Percentiles rank a stretch among this genome's conserved stretches.
Conservation (phyloP, 2,113 vertebrate species). For the Antigone vipio region DNA sequence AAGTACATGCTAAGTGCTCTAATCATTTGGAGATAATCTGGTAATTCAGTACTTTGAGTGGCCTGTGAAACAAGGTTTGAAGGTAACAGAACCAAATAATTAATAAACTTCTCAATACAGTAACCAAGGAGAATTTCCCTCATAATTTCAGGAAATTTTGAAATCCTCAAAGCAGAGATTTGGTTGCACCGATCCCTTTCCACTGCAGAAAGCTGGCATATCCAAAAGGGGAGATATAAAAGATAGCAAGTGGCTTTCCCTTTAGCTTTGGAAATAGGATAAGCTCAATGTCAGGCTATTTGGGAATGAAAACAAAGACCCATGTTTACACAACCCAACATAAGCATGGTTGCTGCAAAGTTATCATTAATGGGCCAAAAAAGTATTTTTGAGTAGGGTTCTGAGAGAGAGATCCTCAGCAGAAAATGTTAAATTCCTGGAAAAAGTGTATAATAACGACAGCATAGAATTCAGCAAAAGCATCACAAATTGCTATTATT, state of each 20-base stretch:
- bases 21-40: background rate
- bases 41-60: background rate
- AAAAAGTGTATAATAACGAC: background rate
- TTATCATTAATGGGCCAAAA: background rate
- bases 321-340: background rate
- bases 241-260: background rate
- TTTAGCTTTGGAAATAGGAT: background rate
- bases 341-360: background rate
- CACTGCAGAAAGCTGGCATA: background rate
- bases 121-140: background rate
- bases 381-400: background rate
- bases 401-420: background rate
- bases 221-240: background rate
- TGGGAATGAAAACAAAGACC: background rate
- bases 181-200: background rate
- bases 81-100: background rate
- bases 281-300: background rate
- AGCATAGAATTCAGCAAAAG: background rate
- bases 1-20: background rate
- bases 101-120: background rate
- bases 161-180: background rate
- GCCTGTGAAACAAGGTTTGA: background rate
- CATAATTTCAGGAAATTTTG: background rate
- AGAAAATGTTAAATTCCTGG: background rate
- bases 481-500: background rate